Base-by-base conservation (phyloP, 1,140 invertebrate species). In the Drepana arcuata region DNA sequence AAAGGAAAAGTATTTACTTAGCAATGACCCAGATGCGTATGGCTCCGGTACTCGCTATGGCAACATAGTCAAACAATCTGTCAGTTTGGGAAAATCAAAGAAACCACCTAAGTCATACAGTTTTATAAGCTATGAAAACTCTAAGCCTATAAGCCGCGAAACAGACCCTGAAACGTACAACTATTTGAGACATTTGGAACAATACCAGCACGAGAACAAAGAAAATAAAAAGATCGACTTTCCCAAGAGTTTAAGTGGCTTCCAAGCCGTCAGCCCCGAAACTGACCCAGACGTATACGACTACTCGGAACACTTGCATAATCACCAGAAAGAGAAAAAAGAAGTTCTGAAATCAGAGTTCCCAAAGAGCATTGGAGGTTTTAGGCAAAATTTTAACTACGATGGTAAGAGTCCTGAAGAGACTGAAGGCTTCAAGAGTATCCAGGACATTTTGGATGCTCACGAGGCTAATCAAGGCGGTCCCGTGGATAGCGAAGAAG, bases 361-460 rank as follows among this genome's bases (percentile, higher is more conserved):
- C n/a, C 45, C 48, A 10, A 49, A 63, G 41, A 50, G 37, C 2
- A 14, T 57, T 5, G 51, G 47, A 24, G 52, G 41, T 1, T 67
- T 61, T 24, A 63, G 61, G 9, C 65, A 59, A 3, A 57, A 52
- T 12, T 28, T 41, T 4, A 45, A 14, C 23, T 37, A 41, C 14
- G 16, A 12, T 4, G 21, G 25, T 9, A 16, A 25, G 7, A 58
- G 66, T 29, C 38, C 48, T 7, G 67, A 80, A 49, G 57, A 58
- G 16, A 53, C 50, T 10, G 59, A 75, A 3, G 66, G 56, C 2
- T 78, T 69, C 15, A 72, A 54, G 32, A 78, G 64, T 41, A 78
- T 74, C 14, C 67, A 75, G 30, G 73, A 75, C 11, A 77, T 77
- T 37, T 37, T 78, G 29, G 66, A 74, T 14, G 67, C 71, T 6